These are phyloP conservation scores for Eugnorisma glareosa DNA, from an alignment of 2,888 invertebrate genomes.

Conservation along the genomic window DNA sequence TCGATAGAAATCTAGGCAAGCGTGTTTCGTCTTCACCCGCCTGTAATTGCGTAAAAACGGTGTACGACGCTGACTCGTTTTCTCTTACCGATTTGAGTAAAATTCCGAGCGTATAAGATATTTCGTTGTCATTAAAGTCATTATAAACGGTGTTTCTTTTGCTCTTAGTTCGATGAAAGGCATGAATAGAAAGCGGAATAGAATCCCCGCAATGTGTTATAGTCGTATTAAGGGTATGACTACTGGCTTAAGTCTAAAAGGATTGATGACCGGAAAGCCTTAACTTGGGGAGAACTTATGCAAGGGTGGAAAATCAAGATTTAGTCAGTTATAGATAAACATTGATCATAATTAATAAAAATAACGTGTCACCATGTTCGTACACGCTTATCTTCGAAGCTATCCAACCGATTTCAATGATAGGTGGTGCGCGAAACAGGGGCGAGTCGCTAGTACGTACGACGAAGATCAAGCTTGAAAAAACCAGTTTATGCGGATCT, in stretches of 20 bases:
- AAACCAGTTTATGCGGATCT: neutral
- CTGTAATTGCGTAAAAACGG: slow-evolving; percentile 61
- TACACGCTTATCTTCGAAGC: neutral
- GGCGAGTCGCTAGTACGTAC: neutral
- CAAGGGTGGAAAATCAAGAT: neutral
- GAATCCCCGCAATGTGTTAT: neutral
- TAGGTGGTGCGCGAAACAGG: neutral
- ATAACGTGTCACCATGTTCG: neutral
- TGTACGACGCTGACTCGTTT: slow-evolving; percentile 34
- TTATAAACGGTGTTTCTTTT: slow-evolving; percentile 5
- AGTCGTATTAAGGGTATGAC: neutral
- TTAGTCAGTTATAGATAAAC: fast-evolving
- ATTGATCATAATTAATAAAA: neutral
- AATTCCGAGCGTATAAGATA: slow-evolving; percentile 30
- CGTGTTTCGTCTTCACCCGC: slow-evolving; percentile 60
- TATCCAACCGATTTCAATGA: neutral
- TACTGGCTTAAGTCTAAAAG: neutral
- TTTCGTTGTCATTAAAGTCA: slow-evolving; percentile 10
- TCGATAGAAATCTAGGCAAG: slow-evolving; percentile 65
- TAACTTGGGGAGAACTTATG: neutral
- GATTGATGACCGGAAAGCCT: neutral
- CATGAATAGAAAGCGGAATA: neutral
- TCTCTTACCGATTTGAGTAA: slow-evolving; percentile 47
- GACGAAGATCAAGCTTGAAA: neutral
- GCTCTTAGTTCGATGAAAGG: neutral